Conservation (phyloP, 2,113 vertebrate species). For the Indicator indicator region DNA sequence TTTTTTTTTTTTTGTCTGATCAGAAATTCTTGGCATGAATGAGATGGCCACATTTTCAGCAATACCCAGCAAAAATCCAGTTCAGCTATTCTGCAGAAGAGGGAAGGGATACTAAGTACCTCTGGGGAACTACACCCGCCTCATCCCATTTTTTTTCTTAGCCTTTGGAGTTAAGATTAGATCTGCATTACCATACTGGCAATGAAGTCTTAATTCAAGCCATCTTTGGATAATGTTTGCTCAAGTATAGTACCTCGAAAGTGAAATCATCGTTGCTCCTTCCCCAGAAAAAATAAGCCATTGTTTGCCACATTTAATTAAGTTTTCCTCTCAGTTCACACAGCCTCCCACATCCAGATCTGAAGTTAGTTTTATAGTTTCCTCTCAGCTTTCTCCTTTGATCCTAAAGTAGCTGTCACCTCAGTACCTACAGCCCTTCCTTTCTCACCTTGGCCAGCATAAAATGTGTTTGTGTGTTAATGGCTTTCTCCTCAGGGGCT, state of each 20-base stretch:
- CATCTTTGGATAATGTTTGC: slow-evolving; percentile 55
- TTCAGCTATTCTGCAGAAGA: not conserved
- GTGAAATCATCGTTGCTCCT: slow-evolving; percentile 15
- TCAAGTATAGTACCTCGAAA: slow-evolving; percentile 60
- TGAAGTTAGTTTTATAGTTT: slow-evolving; percentile 64
- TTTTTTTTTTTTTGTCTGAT: not conserved
- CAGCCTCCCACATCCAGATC: slow-evolving; percentile 13
- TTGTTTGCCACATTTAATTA: slow-evolving; percentile 68
- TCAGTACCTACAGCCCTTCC: slow-evolving; percentile 46
- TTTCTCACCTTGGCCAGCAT: slow-evolving; percentile 61
- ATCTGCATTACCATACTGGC: slow-evolving; percentile 1
- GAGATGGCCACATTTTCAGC: not conserved
- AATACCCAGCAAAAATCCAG: not conserved
- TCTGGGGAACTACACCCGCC: not conserved
- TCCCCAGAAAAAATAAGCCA: slow-evolving; percentile 53
- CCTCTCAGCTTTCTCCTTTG: slow-evolving; percentile 53
- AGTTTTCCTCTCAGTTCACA: slow-evolving; percentile 27
- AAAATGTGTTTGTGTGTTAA: slow-evolving; percentile 66
- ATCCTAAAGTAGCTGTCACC: slow-evolving; percentile 61
- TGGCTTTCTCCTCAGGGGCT: slow-evolving; percentile 24
- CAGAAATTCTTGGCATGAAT: not conserved
- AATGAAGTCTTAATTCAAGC: slow-evolving; percentile 24
- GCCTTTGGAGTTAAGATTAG: slow-evolving; percentile 11
- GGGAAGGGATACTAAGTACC: not conserved
- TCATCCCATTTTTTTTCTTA: not conserved